Conservation (phyloP, 1,140 invertebrate species). For the Drosophila gunungcola region DNA sequence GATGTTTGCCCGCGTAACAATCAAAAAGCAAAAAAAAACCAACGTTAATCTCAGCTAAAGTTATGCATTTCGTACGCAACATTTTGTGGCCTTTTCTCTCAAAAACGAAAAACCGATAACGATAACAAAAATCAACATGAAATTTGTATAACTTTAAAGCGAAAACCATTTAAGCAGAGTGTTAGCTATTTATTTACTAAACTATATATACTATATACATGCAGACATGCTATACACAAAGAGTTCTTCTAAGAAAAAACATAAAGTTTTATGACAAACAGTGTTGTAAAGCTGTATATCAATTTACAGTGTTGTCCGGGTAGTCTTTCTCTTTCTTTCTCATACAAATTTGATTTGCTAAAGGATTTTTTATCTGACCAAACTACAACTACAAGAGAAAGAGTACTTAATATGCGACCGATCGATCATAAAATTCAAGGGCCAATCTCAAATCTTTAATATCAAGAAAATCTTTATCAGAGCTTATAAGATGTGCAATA, state of each 20-base stretch:
- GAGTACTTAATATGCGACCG: not conserved
- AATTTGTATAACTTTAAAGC: conserved; percentile 45
- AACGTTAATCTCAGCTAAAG: conserved; percentile 49
- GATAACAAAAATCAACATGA: conserved; percentile 30
- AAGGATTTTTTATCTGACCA: conserved; percentile 14
- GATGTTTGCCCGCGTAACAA: conserved; percentile 40
- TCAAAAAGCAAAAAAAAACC: conserved; percentile 32
- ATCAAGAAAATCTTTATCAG: not conserved
- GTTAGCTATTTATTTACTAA: conserved; percentile 57
- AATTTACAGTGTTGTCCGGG: not conserved
- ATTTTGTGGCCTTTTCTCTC: conserved; percentile 79
- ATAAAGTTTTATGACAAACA: not conserved
- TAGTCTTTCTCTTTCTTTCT: not conserved
- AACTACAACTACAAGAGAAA: conserved; percentile 37
- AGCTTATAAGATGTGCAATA: too few relatives aligned
- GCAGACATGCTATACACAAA: conserved; percentile 13
- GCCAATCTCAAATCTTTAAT: not conserved
- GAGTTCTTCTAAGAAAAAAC: conserved; percentile 14
- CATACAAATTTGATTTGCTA: conserved; percentile 2
- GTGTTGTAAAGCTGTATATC: not conserved
- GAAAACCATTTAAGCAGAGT: conserved; percentile 35
- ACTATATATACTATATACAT: conserved; percentile 33
- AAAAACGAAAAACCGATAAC: conserved; percentile 42
- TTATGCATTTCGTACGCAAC: conserved; percentile 70
- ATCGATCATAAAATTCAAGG: conserved; percentile 1